Evolutionary conservation across 2,113 vertebrate genomes (phyloP), one percentile per base, ranked within the genome.

Genomic region (Hirundichthys speculiger): DNA sequence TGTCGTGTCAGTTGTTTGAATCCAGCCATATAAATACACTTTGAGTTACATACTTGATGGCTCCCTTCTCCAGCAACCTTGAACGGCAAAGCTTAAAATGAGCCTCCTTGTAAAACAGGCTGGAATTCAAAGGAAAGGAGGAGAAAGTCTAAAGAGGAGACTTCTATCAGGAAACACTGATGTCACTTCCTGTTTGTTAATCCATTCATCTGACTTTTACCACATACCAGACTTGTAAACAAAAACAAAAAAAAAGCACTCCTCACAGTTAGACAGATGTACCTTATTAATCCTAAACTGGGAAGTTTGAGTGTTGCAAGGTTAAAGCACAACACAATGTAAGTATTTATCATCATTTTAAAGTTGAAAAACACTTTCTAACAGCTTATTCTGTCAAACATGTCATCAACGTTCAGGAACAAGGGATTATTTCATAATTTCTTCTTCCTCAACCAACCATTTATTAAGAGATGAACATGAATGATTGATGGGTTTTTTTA

Each of bases 91-190:
- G n/a, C n/a, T n/a, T n/a, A n/a, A n/a, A n/a, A n/a, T n/a, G n/a
- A n/a, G n/a, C n/a, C n/a, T n/a, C n/a, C n/a, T n/a, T n/a, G n/a
- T n/a, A n/a, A n/a, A n/a, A n/a, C n/a, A n/a, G n/a, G n/a, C 9
- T 55, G 68, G 67, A 81, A 86, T 85, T 74, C 62, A 74, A 83
- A 82, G 64, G 60, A 67, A 59, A 67, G 45, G 67, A 50, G 0
- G 14, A 45, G 19, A 48, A 77, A 72, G 82, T 85, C 79, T 13
- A 13, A 3, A 38, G 16, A 41, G 40, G n/a, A n/a, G n/a, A n/a
- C n/a, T n/a, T n/a, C n/a, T n/a, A n/a, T n/a, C n/a, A n/a, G n/a
- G n/a, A n/a, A n/a, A n/a, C n/a, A n/a, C n/a, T n/a, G n/a, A n/a
- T n/a, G n/a, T n/a, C n/a, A n/a, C n/a, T n/a, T n/a, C n/a, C n/a